Evolutionary conservation across 2,797 vertebrate species (phyloP), one percentile per base, ranked within the genome.

Genomic region (Sebastolobus altivelis): DNA sequence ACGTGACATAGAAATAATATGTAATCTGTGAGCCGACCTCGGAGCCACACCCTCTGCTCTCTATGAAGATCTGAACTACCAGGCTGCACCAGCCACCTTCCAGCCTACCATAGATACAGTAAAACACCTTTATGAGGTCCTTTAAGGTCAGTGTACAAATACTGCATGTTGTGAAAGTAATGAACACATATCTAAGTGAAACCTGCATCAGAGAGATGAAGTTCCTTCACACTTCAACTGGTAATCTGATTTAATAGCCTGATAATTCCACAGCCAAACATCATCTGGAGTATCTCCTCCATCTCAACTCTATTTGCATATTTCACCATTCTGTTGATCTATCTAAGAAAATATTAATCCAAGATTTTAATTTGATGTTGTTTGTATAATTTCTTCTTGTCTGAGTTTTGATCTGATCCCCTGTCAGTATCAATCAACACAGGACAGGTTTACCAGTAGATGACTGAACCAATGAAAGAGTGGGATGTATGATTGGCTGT

Each of bases 401-500:
- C 22, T 1, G 12, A 33, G 35, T 10, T 61, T 1, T 1, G 35
- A 63, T 59, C 54, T 49, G 69, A 59, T 59, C 38, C 8, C 33
- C 25, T 25, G 70, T 54, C 55, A 61, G 18, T 13, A 25, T 61
- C 12, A 60, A 14, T 79, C 33, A 31, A 31, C 55, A 54, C 31
- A 25, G n/a, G 31, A 60, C 52, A 66, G 31, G 10, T 52, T 59
- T 33, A 38, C 61, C 6, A 2, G 11, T 1, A 3, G 59, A 59
- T 27, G n/a, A 56, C 35, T 43, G 67, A 58, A 16, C 14, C n/a
- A 22, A n/a, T 38, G 14, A 55, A 2, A 54, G 56, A 61, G 14
- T 62, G 46, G 56, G 27, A 8, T 12, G 10, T 13, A 14, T 73
- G 71, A 68, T n/a, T 62, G 78, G 54, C 78, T 8, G 71, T 46